A percentile compares a stretch with the other conserved stretches of the same genome.
phyloP scores from a whole-genome alignment of 2,797 vertebrate genomes.

The Phalanger gymnotis region DNA sequence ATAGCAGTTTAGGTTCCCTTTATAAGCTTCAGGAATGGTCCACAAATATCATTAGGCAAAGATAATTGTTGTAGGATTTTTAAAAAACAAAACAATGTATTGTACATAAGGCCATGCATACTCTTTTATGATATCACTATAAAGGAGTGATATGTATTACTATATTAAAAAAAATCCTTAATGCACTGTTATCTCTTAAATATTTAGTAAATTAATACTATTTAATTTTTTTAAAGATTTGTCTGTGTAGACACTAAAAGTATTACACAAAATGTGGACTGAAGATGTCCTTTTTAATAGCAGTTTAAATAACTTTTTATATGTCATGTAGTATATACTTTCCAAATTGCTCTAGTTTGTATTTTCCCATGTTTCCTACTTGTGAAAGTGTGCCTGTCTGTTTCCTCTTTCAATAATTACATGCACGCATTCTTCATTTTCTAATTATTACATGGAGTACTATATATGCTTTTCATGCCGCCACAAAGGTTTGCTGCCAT shows the following conservation, averaged over 20 bases:
- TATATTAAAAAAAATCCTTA: conserved; percentile 90
- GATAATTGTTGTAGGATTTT: conserved; percentile 82
- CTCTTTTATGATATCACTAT: conserved; percentile 85
- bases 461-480: conserved; percentile 65
- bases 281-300: conserved; percentile 88
- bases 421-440: conserved; percentile 84
- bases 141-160: conserved; percentile 87
- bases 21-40: conserved; percentile 85
- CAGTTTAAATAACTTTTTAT: conserved; percentile 88
- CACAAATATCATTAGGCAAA: conserved; percentile 83
- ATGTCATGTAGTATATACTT: conserved; percentile 86
- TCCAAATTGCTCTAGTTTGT: conserved; percentile 85
- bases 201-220: conserved; percentile 95
- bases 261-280: conserved; percentile 88
- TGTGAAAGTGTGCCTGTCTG: conserved; percentile 88
- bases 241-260: conserved; percentile 94
- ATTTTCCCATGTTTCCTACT: conserved; percentile 84
- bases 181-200: conserved; percentile 95
- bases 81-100: conserved; percentile 79
- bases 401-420: conserved; percentile 76
- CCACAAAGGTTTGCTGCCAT: conserved; percentile 58
- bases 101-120: conserved; percentile 92
- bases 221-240: conserved; percentile 92
- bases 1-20: conserved; percentile 82
- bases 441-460: conserved; percentile 70